phyloP scores from a whole-genome alignment of 2,113 vertebrate species.

The Urocitellus parryii region DNA sequence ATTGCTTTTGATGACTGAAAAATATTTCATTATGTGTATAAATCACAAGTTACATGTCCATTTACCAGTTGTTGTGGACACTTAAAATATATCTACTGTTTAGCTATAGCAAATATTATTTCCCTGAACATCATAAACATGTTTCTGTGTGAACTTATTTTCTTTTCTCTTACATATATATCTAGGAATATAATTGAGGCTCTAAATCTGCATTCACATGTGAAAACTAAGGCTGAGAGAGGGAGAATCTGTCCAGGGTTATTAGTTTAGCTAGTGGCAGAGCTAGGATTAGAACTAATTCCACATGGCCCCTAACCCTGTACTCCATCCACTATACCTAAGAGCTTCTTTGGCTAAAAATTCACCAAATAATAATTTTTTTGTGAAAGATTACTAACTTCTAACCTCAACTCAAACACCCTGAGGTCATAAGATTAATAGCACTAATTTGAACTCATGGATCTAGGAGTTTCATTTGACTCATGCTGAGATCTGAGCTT shows the following conservation, averaged over 20 bases:
- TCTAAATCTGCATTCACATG: not conserved
- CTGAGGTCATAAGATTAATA: conserved; percentile 64
- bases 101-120: not conserved
- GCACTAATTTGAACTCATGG: conserved; percentile 64
- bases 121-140: not conserved
- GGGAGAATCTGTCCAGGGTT: not conserved
- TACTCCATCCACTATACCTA: not conserved
- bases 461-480: conserved; percentile 56
- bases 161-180: not conserved
- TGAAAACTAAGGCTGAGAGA: not conserved
- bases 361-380: conserved; percentile 44
- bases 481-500: conserved; percentile 71
- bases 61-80: not conserved
- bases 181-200: not conserved
- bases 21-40: not conserved
- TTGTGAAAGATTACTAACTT: conserved; percentile 37
- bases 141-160: not conserved
- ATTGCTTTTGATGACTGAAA: not conserved
- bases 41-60: not conserved
- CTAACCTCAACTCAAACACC: conserved; percentile 63
- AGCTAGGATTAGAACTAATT: not conserved
- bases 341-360: conserved; percentile 23
- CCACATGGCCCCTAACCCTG: not conserved
- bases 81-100: not conserved
- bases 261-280: not conserved